Evolutionary conservation across 2,888 invertebrate genomes (phyloP).

Genomic region (Clostera curtula): DNA sequence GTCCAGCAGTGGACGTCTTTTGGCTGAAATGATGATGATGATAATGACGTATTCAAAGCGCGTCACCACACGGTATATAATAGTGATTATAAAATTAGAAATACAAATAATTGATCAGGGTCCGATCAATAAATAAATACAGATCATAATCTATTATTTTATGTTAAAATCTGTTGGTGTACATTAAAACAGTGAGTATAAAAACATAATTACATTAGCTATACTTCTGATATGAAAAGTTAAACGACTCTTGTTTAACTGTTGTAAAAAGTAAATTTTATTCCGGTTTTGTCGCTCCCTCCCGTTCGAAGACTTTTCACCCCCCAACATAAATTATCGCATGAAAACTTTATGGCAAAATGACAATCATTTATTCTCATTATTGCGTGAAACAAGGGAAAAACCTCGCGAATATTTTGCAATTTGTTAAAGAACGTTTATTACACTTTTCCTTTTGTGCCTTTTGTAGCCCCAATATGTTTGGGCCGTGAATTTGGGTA

Average conservation of each 20-base stretch:
- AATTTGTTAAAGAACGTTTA: constrained; percentile 19
- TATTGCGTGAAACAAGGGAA: constrained; percentile 22
- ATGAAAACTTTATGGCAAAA: constrained; percentile 28
- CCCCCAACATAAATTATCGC: constrained; percentile 30
- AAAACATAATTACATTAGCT: no score
- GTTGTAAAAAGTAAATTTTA: constrained; percentile 46
- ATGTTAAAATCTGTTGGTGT: no score
- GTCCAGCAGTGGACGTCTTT: no score
- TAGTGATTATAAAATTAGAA: no score
- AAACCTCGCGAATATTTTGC: constrained; percentile 15
- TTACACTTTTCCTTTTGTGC: constrained; percentile 12
- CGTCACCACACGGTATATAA: no score
- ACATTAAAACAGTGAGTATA: no score
- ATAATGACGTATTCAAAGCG: no score
- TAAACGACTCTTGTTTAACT: constrained; percentile 49
- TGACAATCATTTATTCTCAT: constrained; percentile 29
- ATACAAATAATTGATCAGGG: no score
- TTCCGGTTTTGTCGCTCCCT: constrained; percentile 23
- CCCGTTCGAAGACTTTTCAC: constrained; percentile 28
- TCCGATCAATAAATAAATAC: no score
- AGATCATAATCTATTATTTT: no score
- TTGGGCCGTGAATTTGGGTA: constrained; percentile 13
- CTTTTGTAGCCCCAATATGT: constrained; percentile 18
- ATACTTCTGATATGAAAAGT: constrained; percentile 45
- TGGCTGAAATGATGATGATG: no score